Evolutionary conservation across 2,113 vertebrate genomes (phyloP), one percentile per base, ranked within the genome.

Genomic region (Polypterus bichir): DNA sequence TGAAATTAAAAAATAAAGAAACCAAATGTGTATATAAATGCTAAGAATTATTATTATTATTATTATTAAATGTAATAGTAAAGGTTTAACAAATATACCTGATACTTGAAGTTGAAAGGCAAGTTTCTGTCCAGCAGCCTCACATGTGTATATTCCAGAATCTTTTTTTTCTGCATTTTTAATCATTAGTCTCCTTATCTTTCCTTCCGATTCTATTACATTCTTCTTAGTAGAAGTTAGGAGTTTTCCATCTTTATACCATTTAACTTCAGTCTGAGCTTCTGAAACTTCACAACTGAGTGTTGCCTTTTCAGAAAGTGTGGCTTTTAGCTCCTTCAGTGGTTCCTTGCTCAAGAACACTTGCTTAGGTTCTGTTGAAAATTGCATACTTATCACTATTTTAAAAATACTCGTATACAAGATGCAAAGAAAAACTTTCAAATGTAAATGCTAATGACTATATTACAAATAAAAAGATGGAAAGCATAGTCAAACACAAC

Each of bases 161-260:
- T 93, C 88, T 11, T 73, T 88, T 74, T 76, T 87, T 76, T 91
- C 86, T 68, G 81, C 80, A 52, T 85, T 84, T 57, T 86, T 81
- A 5, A 93, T 46, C 59, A 86, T 73, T 74, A 93, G 79, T 57
- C 69, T 76, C 6, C 86, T 81, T 9, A 59, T 74, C 59, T 63
- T 78, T 61, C 79, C 87, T 46, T 75, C 77, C 2, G 71, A 63
- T 60, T 89, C 85, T 1, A 79, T 60, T 64, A 72, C 82, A 49
- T 86, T 69, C 5, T 68, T 81, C 64, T 73, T 74, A 46, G 80
- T 89, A 66, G 83, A 72, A 54, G 76, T 11, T 9, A 93, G 66
- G 64, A 76, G 60, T 54, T 73, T 90, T n/a, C 91, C 83, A 0
- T 89, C 83, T 69, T 90, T 93, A 67, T 74, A 89, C 91, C 91